Evolutionary conservation across 2,113 vertebrate species (phyloP).

Genomic region (Gopherus flavomarginatus): DNA sequence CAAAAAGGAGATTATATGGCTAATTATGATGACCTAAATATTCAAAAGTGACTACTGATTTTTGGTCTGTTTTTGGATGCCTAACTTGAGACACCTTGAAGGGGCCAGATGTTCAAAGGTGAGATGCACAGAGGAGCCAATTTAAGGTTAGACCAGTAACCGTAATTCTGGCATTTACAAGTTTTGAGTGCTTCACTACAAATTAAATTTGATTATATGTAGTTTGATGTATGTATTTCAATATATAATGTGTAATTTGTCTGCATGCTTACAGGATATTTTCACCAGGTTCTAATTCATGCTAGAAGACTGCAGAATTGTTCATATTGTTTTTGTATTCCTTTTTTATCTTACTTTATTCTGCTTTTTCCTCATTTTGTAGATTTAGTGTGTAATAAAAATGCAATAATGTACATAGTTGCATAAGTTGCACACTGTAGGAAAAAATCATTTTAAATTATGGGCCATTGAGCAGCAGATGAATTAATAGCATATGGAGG

Average conservation of each 20-base stretch:
- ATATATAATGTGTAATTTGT: not conserved
- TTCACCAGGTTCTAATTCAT: not conserved
- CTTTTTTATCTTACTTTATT: conserved; percentile 6
- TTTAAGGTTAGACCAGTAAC: not conserved
- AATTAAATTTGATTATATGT: not conserved
- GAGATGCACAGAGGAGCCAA: not conserved
- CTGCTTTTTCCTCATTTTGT: not conserved
- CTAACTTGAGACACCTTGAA: not conserved
- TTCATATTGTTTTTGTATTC: not conserved
- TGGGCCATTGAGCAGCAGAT: not conserved
- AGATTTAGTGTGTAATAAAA: not conserved
- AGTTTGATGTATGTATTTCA: not conserved
- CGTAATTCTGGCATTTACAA: not conserved
- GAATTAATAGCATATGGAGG: not conserved
- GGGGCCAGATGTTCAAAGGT: not conserved
- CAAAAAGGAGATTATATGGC: not conserved
- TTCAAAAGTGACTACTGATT: not conserved
- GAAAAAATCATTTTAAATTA: not conserved
- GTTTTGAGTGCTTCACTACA: not conserved
- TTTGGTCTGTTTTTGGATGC: not conserved
- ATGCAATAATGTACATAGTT: not conserved
- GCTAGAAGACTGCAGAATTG: not conserved
- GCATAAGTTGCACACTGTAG: not conserved
- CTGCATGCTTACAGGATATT: not conserved
- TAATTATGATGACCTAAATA: not conserved